These are phyloP conservation scores for Orius insidiosus DNA, from an alignment of 1,140 invertebrate genomes.

Conservation along the genomic window DNA sequence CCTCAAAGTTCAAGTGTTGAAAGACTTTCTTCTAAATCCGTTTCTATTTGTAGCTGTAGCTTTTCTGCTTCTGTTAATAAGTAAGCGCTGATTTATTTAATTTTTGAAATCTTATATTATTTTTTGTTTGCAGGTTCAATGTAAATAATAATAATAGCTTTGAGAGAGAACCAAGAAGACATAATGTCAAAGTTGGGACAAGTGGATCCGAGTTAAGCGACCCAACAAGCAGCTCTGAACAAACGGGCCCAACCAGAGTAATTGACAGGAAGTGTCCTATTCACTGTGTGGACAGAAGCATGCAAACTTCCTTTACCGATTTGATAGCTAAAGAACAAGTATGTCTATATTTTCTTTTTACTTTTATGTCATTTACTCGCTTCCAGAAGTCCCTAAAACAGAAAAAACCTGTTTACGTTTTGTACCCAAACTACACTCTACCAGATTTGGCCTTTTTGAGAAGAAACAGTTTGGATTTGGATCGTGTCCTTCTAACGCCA, in stretches of 20 bases:
- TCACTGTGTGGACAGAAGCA: constrained; percentile 47
- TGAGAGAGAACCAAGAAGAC: constrained; percentile 15
- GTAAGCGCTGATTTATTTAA: constrained; percentile 5
- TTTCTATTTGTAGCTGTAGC: constrained; percentile 18
- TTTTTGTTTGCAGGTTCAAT: constrained; percentile 24
- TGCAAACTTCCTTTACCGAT: constrained; percentile 41
- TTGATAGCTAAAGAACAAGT: constrained; percentile 1
- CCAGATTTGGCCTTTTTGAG: constrained; percentile 74
- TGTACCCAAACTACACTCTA: constrained; percentile 81
- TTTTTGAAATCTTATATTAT: constrained; percentile 3
- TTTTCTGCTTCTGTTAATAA: constrained; percentile 13
- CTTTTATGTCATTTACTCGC: too few species aligned
- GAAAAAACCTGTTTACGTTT: constrained; percentile 64
- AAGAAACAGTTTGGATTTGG: constrained; percentile 31
- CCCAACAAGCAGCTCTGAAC: constrained; percentile 5
- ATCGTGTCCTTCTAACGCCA: constrained; percentile 40
- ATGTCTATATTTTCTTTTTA: neutral
- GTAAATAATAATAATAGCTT: constrained; percentile 31
- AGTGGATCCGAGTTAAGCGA: constrained; percentile 7
- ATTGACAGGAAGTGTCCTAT: constrained; percentile 27
- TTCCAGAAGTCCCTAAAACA: constrained; percentile 20
- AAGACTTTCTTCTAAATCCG: constrained; percentile 13
- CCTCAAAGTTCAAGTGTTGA: constrained; percentile 12
- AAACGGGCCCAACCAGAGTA: neutral
- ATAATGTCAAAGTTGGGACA: constrained; percentile 14